These are phyloP conservation scores for Drosophila oshimai DNA, from an alignment of 1,140 invertebrate genomes.

Conservation along the genomic window DNA sequence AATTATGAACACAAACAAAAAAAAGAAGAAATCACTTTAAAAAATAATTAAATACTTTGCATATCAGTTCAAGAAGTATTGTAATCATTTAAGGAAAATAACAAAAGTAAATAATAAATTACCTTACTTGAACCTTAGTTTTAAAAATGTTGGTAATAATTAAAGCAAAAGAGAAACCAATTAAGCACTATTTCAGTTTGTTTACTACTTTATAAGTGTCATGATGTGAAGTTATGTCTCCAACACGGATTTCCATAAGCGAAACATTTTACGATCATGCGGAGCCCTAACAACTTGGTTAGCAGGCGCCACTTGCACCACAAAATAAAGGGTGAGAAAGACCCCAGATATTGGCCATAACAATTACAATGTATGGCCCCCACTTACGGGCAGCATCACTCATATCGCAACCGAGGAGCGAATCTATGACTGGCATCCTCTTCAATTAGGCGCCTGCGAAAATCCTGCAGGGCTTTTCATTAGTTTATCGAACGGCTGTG, in stretches of 20 bases:
- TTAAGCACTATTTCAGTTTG: not conserved
- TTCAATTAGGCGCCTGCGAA: conserved; percentile 57
- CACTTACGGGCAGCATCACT: conserved; percentile 34
- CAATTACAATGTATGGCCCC: conserved; percentile 46
- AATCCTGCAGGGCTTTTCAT: conserved; percentile 65
- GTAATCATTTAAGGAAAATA: too few species aligned
- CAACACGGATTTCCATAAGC: not conserved
- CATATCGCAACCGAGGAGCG: conserved; percentile 13
- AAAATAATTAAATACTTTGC: too few species aligned
- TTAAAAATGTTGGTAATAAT: not conserved
- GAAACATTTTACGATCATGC: conserved; percentile 40
- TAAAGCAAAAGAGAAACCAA: not conserved
- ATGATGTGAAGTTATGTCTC: conserved; percentile 1
- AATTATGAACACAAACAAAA: too few species aligned
- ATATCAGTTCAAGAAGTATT: too few species aligned
- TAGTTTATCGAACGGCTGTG: conserved; percentile 60
- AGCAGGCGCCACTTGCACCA: conserved; percentile 15
- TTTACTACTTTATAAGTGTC: not conserved
- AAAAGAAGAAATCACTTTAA: too few species aligned
- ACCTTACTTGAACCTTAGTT: too few species aligned
- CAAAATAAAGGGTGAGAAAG: not conserved
- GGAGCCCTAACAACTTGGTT: conserved; percentile 37
- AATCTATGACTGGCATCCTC: conserved; percentile 50
- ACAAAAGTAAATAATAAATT: too few species aligned
- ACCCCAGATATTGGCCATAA: conserved; percentile 10